phyloP scores from a whole-genome alignment of 2,113 vertebrate genomes.

The Dasyprocta punctata region DNA sequence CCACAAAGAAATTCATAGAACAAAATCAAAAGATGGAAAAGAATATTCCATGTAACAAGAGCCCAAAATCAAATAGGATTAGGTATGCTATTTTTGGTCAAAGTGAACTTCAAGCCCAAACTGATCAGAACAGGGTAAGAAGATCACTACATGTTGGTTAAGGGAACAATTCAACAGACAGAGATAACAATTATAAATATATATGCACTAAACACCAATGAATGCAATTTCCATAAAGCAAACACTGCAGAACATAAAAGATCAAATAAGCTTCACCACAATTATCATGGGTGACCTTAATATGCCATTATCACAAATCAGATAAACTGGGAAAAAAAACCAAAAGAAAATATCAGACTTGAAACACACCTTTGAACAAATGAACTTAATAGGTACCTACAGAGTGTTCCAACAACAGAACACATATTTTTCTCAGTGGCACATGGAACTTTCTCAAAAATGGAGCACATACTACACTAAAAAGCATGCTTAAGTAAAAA shows the following conservation, averaged over 20 bases:
- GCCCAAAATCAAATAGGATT: neutral
- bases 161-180: neutral
- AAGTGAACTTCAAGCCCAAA: neutral
- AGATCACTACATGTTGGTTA: neutral
- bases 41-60: neutral
- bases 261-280: neutral
- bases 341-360: neutral
- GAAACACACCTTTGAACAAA: neutral
- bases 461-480: neutral
- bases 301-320: neutral
- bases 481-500: neutral
- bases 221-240: neutral
- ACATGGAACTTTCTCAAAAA: neutral
- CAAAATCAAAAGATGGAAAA: neutral
- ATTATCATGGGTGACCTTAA: neutral
- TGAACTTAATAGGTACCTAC: neutral
- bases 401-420: neutral
- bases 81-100: neutral
- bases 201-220: neutral
- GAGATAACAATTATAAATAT: neutral
- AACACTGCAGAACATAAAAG: neutral
- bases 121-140: neutral
- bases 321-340: neutral
- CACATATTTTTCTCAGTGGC: neutral
- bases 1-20: neutral